Percentiles rank a stretch among this genome's conserved stretches.
Conservation (phyloP, 2,888 invertebrate genomes). For the Eupithecia abbreviata region DNA sequence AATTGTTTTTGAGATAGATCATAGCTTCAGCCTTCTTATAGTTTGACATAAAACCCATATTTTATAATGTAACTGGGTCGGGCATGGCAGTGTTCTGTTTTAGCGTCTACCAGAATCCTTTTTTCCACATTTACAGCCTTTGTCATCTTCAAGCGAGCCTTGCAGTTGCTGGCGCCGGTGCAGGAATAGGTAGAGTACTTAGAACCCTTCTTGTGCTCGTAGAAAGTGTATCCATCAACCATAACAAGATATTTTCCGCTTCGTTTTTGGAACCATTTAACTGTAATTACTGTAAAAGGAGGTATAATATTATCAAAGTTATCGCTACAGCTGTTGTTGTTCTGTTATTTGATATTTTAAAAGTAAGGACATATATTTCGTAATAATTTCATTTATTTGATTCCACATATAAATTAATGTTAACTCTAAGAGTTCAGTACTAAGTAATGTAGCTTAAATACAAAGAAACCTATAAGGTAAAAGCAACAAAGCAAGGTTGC, state of each 20-base stretch:
- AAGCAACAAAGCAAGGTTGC: too few species aligned
- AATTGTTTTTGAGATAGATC: too few species aligned
- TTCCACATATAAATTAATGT: too few species aligned
- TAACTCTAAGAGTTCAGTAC: too few species aligned
- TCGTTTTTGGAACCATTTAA: slow-evolving; percentile 46
- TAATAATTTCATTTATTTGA: too few species aligned
- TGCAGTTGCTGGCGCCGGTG: slow-evolving; percentile 37
- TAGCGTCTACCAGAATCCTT: slow-evolving; percentile 27
- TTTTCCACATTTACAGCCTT: slow-evolving; percentile 22
- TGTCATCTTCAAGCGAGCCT: slow-evolving; percentile 33
- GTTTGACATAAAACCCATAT: slow-evolving; percentile 37
- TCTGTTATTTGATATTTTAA: not conserved
- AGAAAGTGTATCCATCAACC: slow-evolving; percentile 42
- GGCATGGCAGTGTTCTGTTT: slow-evolving; percentile 43
- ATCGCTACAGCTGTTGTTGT: not conserved
- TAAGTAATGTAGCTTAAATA: too few species aligned
- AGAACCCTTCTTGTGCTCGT: slow-evolving; percentile 37
- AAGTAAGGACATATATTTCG: not conserved
- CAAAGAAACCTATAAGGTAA: too few species aligned
- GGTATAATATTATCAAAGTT: not conserved
- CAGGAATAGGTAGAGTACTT: slow-evolving; percentile 37
- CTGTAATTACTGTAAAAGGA: slow-evolving; percentile 34
- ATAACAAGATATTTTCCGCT: slow-evolving; percentile 48
- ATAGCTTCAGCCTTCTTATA: not conserved
- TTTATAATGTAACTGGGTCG: slow-evolving; percentile 34